Evolutionary conservation across 2,113 vertebrate species (phyloP).

Genomic region (Spea bombifrons): DNA sequence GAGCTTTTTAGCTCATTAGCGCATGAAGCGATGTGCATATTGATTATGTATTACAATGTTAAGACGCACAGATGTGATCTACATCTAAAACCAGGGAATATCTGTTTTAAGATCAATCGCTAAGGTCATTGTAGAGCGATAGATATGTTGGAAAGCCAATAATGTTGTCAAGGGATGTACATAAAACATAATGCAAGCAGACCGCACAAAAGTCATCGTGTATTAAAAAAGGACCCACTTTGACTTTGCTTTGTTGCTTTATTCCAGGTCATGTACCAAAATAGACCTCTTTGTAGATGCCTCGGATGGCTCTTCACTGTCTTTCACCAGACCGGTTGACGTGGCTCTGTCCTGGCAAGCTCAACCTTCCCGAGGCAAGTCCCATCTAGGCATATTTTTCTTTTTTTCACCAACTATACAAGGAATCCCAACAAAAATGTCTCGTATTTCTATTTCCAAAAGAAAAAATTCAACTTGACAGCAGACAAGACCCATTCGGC

Average conservation of each 20-base stretch:
- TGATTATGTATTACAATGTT: conserved; percentile 36
- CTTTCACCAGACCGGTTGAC: too few species aligned
- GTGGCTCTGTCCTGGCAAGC: too few species aligned
- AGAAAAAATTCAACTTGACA: too few species aligned
- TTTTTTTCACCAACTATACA: too few species aligned
- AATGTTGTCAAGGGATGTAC: neutral
- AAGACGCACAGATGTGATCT: neutral
- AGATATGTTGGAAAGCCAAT: neutral
- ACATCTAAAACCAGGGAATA: neutral
- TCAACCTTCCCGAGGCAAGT: too few species aligned
- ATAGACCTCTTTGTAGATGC: neutral
- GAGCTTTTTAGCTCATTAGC: conserved; percentile 40
- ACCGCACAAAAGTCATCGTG: neutral
- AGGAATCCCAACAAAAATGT: too few species aligned
- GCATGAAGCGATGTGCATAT: conserved; percentile 34
- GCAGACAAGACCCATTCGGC: too few species aligned
- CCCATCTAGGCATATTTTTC: too few species aligned
- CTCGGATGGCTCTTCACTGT: too few species aligned
- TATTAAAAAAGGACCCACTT: neutral
- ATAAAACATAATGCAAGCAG: neutral
- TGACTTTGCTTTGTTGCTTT: neutral
- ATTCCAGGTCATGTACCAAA: neutral
- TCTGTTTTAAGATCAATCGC: neutral
- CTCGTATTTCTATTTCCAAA: too few species aligned
- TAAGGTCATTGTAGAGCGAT: neutral